Evolutionary conservation across 2,113 vertebrate genomes (phyloP).

Genomic region (Engraulis encrasicolus): DNA sequence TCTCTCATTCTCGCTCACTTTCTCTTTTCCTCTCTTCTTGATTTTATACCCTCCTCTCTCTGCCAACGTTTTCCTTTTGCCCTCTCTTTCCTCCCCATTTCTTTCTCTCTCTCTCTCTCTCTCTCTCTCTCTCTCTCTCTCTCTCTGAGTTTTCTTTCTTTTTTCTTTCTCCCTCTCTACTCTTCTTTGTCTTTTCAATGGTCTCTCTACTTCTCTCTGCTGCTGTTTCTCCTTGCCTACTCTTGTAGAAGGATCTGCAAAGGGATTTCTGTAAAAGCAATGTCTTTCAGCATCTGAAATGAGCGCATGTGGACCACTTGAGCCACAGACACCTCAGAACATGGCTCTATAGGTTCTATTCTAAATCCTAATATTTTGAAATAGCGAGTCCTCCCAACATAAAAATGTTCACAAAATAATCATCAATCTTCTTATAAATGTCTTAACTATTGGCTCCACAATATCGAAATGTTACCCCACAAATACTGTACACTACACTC

Average conservation of each 20-base stretch:
- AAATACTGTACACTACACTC: not conserved
- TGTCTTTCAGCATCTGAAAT: not conserved
- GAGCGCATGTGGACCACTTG: not conserved
- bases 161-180: no score
- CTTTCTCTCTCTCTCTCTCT: no score
- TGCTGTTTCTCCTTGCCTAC: not conserved
- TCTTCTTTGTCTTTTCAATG: no score
- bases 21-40: conserved; percentile 26
- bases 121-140: not conserved
- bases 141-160: not conserved
- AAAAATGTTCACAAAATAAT: not conserved
- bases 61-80: not conserved
- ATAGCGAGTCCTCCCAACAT: not conserved
- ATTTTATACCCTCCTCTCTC: not conserved
- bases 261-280: not conserved
- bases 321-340: not conserved
- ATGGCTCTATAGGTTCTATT: not conserved
- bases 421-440: not conserved
- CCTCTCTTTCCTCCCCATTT: no score
- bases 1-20: conserved; percentile 12
- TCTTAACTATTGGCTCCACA: not conserved
- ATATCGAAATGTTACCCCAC: not conserved
- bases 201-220: no score
- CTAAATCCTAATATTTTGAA: not conserved
- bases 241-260: not conserved